Percentiles rank a stretch among this genome's conserved stretches.
Evolutionary conservation across 2,797 vertebrate species (phyloP).

Genomic region (Neopelma chrysocephalum): DNA sequence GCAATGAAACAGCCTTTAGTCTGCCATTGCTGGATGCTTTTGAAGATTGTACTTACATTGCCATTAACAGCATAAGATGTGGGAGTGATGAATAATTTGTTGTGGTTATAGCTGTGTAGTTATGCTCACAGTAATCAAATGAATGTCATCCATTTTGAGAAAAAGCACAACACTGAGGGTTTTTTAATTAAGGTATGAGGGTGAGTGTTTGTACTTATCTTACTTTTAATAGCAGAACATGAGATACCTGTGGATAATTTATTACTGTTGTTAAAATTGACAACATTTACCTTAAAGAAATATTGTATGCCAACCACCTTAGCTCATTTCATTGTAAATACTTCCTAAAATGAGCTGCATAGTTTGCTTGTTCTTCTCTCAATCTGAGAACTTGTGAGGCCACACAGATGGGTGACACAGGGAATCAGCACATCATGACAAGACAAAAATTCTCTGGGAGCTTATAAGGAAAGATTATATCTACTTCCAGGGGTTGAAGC

Average conservation of each 20-base stretch:
- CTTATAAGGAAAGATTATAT: neutral
- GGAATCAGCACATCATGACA: neutral
- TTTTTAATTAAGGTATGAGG: slow-evolving; percentile 34
- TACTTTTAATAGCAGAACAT: slow-evolving; percentile 10
- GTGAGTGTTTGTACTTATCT: slow-evolving; percentile 3
- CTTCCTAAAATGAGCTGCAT: neutral
- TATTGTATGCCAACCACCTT: neutral
- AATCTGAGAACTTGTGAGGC: neutral
- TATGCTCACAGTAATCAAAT: slow-evolving; percentile 32
- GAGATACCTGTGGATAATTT: neutral
- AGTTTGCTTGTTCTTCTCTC: neutral
- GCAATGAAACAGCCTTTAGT: neutral
- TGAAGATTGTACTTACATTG: slow-evolving; percentile 25
- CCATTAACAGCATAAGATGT: slow-evolving; percentile 16
- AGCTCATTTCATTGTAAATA: neutral
- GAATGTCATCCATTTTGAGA: slow-evolving; percentile 27
- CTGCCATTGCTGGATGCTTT: neutral
- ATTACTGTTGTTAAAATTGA: neutral
- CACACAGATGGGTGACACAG: neutral
- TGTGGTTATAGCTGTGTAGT: slow-evolving; percentile 25
- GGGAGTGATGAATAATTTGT: slow-evolving; percentile 29
- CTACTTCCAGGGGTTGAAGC: neutral
- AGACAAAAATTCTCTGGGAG: neutral
- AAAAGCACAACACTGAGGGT: slow-evolving; percentile 5
- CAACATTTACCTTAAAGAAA: neutral